phyloP scores from a whole-genome alignment of 2,797 vertebrate genomes.

The Gymnoscopelus braueri region DNA sequence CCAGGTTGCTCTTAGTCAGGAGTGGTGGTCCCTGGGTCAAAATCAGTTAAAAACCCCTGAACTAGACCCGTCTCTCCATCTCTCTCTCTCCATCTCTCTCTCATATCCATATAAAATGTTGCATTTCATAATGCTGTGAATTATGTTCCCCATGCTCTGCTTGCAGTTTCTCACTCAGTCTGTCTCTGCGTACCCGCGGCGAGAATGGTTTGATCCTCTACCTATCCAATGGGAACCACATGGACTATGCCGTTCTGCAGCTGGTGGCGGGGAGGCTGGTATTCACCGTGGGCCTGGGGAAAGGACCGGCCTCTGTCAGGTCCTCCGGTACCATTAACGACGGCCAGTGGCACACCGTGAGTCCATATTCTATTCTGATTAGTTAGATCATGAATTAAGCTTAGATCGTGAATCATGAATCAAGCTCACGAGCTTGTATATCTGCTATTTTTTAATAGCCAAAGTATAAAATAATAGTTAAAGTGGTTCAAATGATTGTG shows the following conservation, averaged over 20 bases:
- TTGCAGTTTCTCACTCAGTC: slow-evolving; percentile 84
- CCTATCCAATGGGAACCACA: slow-evolving; percentile 87
- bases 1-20: no score
- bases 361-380: slow-evolving; percentile 39
- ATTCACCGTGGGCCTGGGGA: slow-evolving; percentile 91
- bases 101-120: background rate
- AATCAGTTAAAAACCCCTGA: no score
- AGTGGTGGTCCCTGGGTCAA: no score
- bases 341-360: slow-evolving; percentile 91
- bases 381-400: no score
- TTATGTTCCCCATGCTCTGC: background rate
- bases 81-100: background rate
- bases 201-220: slow-evolving; percentile 87
- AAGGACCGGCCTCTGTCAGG: slow-evolving; percentile 81
- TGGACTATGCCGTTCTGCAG: slow-evolving; percentile 87
- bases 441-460: no score
- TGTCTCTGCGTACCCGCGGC: slow-evolving; percentile 86
- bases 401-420: no score
- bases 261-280: slow-evolving; percentile 81
- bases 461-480: no score
- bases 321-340: slow-evolving; percentile 82
- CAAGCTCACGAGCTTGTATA: no score
- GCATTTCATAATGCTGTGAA: background rate
- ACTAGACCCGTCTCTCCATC: background rate
- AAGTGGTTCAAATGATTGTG: no score